These are phyloP conservation scores for Drosophila lacicola DNA, from an alignment of 2,888 invertebrate species.

Conservation along the genomic window DNA sequence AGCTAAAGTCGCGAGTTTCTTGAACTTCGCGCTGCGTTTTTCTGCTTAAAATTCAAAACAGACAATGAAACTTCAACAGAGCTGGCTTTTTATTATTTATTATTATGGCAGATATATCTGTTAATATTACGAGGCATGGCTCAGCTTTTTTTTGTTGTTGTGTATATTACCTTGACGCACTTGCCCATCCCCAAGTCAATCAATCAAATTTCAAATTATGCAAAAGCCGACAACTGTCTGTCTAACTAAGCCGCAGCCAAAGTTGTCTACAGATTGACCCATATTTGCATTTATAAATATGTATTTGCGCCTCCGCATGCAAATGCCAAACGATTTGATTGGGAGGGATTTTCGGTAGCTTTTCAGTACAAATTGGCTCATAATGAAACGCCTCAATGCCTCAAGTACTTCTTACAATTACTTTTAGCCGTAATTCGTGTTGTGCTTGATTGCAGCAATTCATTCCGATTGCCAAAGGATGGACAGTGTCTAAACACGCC, in stretches of 20 bases:
- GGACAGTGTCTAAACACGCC: slow-evolving; percentile 35
- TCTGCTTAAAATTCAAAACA: slow-evolving; percentile 58
- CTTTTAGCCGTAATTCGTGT: slow-evolving; percentile 35
- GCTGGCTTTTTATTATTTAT: slow-evolving; percentile 8
- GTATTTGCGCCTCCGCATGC: slow-evolving; percentile 30
- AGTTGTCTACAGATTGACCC: slow-evolving; percentile 35
- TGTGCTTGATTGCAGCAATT: slow-evolving; percentile 14
- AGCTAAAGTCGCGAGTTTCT: slow-evolving; percentile 59
- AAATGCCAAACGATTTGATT: slow-evolving; percentile 15
- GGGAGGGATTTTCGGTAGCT: slow-evolving; percentile 1
- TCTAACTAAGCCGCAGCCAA: slow-evolving; percentile 1
- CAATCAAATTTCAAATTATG: slow-evolving; percentile 68
- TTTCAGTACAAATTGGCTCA: slow-evolving; percentile 41
- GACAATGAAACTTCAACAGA: slow-evolving; percentile 45
- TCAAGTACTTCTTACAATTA: slow-evolving; percentile 42
- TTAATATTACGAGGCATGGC: slow-evolving; percentile 4
- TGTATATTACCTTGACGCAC: slow-evolving; percentile 25
- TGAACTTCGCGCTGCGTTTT: slow-evolving; percentile 54
- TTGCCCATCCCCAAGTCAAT: slow-evolving; percentile 54
- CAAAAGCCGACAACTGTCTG: slow-evolving; percentile 49
- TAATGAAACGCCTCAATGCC: slow-evolving; percentile 65
- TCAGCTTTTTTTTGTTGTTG: slow-evolving; percentile 38
- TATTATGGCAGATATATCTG: slow-evolving; percentile 13
- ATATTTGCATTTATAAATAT: slow-evolving; percentile 26
- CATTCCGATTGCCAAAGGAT: slow-evolving; percentile 38